Evolutionary conservation across 2,888 invertebrate genomes (phyloP).

Genomic region (Pediacus dermestoides): DNA sequence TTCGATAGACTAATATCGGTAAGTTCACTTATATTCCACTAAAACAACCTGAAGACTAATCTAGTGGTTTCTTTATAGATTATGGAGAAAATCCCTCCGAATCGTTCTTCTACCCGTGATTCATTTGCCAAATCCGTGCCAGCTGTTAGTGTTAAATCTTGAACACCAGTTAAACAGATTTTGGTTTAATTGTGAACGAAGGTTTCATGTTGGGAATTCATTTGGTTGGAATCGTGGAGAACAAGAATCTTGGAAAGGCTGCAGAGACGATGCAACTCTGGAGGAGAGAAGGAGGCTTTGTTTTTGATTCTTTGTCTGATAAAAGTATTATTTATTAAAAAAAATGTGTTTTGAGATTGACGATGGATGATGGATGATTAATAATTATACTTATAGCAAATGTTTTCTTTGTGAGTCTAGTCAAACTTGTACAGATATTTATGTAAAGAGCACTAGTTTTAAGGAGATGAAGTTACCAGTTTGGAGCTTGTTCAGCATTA

Average conservation of each 20-base stretch:
- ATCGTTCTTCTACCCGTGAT: no score
- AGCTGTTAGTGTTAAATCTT: slow-evolving; percentile 42
- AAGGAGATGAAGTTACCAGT: slow-evolving; percentile 25
- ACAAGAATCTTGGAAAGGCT: slow-evolving; percentile 15
- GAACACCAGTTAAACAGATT: slow-evolving; percentile 20
- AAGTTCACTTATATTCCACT: no score
- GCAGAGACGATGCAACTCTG: no score
- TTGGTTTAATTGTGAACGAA: not conserved
- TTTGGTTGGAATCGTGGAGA: no score
- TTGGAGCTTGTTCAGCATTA: no score
- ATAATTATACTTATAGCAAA: slow-evolving; percentile 35
- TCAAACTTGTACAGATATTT: slow-evolving; percentile 32
- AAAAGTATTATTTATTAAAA: slow-evolving; percentile 18
- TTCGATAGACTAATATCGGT: slow-evolving; percentile 86
- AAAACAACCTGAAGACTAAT: no score
- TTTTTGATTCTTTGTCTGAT: slow-evolving; percentile 13
- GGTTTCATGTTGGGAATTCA: not conserved
- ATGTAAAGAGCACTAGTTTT: slow-evolving; percentile 22
- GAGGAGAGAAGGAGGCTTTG: no score
- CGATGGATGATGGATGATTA: no score
- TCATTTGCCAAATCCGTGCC: slow-evolving; percentile 35
- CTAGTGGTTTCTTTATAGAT: slow-evolving; percentile 29
- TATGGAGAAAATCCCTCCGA: slow-evolving; percentile 31
- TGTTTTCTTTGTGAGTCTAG: slow-evolving; percentile 14
- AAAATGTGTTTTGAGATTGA: slow-evolving; percentile 3